These are phyloP conservation scores for Gisinianus flammeolus DNA, from an alignment of 2,888 invertebrate species.

Conservation along the genomic window DNA sequence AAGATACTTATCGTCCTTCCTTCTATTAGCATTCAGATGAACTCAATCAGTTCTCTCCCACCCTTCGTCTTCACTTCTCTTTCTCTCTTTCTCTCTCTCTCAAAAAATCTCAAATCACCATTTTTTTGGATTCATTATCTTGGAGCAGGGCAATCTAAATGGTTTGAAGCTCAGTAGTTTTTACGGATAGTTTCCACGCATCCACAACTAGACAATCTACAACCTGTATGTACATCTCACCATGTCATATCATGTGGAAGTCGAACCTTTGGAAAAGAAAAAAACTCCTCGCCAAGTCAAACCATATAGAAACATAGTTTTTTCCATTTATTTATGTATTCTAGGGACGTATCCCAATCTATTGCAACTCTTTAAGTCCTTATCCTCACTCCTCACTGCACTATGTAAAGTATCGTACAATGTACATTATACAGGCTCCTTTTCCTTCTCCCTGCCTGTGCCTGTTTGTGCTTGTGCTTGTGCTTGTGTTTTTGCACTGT, in stretches of 20 bases:
- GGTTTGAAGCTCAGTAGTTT: neutral
- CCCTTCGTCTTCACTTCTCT: slow-evolving; percentile 16
- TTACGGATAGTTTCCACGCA: neutral
- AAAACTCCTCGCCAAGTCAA: too few relatives aligned
- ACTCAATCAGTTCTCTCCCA: slow-evolving; percentile 45
- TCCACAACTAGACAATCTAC: too few relatives aligned
- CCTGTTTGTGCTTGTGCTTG: too few relatives aligned
- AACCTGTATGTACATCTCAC: too few relatives aligned
- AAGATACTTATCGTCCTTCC: slow-evolving; percentile 45
- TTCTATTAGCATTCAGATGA: slow-evolving; percentile 51
- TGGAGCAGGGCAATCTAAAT: slow-evolving; percentile 25
- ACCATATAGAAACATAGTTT: neutral
- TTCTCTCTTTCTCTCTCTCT: neutral
- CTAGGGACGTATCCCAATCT: slow-evolving; percentile 16
- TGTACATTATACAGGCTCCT: too few relatives aligned
- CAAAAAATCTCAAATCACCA: slow-evolving; percentile 27
- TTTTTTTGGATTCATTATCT: slow-evolving; percentile 38
- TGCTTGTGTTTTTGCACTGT: too few relatives aligned
- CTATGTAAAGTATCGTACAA: too few relatives aligned
- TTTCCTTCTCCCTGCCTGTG: too few relatives aligned
- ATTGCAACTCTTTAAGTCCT: too few relatives aligned
- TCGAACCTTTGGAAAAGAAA: too few relatives aligned
- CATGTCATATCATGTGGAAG: too few relatives aligned
- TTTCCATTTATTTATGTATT: slow-evolving; percentile 25
- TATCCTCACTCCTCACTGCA: too few relatives aligned